Evolutionary conservation across 2,113 vertebrate genomes (phyloP).

Genomic region (Podocnemis expansa): DNA sequence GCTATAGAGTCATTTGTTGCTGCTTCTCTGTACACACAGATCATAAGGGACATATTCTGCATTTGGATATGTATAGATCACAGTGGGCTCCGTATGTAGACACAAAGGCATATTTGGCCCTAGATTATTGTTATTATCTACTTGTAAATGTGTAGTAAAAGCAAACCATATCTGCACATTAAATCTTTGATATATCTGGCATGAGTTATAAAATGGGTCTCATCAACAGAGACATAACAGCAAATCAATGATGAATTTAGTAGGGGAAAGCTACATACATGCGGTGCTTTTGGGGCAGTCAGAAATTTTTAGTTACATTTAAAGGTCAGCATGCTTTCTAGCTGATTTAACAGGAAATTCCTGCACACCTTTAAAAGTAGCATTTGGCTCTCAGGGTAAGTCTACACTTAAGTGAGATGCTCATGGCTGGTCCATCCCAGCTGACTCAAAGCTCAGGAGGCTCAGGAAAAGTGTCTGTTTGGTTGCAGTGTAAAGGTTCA

Average conservation of each 20-base stretch:
- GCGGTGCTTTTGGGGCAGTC: neutral
- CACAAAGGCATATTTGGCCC: slow-evolving; percentile 1
- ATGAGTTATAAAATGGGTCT: slow-evolving; percentile 14
- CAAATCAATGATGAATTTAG: slow-evolving; percentile 40
- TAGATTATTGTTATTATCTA: neutral
- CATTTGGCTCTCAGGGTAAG: neutral
- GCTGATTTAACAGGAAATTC: slow-evolving; percentile 40
- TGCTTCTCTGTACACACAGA: neutral
- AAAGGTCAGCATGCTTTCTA: neutral
- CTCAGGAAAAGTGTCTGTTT: no score
- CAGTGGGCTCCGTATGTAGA: neutral
- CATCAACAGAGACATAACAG: neutral
- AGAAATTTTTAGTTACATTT: neutral
- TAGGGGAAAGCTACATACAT: neutral
- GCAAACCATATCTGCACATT: neutral
- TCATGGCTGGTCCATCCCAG: neutral
- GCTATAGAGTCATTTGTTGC: neutral
- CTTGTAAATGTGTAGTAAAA: neutral
- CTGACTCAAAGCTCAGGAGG: neutral
- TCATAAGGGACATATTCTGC: slow-evolving; percentile 9
- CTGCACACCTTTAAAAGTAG: neutral
- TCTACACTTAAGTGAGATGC: neutral
- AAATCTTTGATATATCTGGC: slow-evolving; percentile 48
- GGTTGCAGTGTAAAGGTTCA: no score
- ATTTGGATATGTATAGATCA: neutral